Evolutionary conservation across 2,797 vertebrate species (phyloP).

Genomic region (Clamator glandarius): DNA sequence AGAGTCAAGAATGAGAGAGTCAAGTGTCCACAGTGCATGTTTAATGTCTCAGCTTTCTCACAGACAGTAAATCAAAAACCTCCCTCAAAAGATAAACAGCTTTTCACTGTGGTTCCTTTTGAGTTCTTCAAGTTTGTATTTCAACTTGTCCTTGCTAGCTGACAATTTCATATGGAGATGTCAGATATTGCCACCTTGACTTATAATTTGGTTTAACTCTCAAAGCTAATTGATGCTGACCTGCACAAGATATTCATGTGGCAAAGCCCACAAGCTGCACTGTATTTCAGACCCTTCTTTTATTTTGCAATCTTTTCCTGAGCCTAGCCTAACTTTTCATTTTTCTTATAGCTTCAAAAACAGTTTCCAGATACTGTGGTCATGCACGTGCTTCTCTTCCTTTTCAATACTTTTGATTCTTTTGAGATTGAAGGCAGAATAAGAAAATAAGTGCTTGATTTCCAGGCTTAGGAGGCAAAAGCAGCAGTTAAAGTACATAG

Average conservation of each 20-base stretch:
- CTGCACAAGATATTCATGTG: not conserved
- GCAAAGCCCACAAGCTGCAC: fast-evolving
- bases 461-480: not conserved
- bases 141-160: not conserved
- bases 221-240: not conserved
- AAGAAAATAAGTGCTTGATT: not conserved
- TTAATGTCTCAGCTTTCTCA: not conserved
- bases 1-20: not conserved
- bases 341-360: not conserved
- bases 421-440: not conserved
- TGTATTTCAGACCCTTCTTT: not conserved
- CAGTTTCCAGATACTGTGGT: not conserved
- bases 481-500: not conserved
- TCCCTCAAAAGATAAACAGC: not conserved
- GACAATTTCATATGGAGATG: not conserved
- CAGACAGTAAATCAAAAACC: not conserved
- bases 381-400: not conserved
- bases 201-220: not conserved
- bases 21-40: not conserved
- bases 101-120: not conserved
- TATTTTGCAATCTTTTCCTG: not conserved
- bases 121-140: not conserved
- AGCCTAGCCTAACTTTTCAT: not conserved
- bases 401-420: not conserved
- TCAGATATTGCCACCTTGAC: not conserved